Conservation (phyloP, 2,113 vertebrate genomes). For the Paraplagusia blochii region DNA sequence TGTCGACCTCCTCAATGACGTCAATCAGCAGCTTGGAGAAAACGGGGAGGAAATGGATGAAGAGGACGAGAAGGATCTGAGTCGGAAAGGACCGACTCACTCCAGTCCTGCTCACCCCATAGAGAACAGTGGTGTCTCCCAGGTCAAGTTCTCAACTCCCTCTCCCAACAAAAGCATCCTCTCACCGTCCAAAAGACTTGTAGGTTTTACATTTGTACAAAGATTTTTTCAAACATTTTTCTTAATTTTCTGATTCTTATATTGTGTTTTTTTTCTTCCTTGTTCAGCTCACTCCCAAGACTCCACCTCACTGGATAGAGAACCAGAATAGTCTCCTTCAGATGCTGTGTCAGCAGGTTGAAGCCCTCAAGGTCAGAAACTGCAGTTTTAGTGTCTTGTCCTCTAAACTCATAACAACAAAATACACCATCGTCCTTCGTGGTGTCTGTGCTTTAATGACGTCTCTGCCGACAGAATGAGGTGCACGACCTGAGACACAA, state of each 20-base stretch:
- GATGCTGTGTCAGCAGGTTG: conserved; percentile 93
- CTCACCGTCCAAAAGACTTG: conserved; percentile 89
- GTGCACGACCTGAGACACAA: conserved; percentile 90
- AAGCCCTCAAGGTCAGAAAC: conserved; percentile 89
- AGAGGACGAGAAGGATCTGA: conserved; percentile 53
- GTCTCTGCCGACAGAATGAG: conserved; percentile 81
- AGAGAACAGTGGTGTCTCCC: conserved; percentile 64
- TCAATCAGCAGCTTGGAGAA: conserved; percentile 88
- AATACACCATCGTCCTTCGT: background rate
- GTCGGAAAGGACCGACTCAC: conserved; percentile 39
- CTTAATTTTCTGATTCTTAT: too few relatives aligned
- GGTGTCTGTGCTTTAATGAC: background rate
- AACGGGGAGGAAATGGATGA: conserved; percentile 72
- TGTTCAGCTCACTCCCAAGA: conserved; percentile 89
- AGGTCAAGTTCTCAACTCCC: conserved; percentile 83
- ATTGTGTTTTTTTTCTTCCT: conserved; percentile 1
- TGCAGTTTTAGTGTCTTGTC: background rate
- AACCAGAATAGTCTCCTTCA: conserved; percentile 91
- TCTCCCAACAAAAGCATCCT: conserved; percentile 83
- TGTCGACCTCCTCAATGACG: conserved; percentile 85
- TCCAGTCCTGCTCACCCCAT: conserved; percentile 74
- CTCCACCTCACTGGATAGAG: conserved; percentile 92
- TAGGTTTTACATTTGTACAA: conserved; percentile 43
- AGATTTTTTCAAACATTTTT: too few relatives aligned
- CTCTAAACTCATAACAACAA: background rate